These are phyloP conservation scores for Babylonia areolata DNA, from an alignment of 1,140 invertebrate species.

Conservation along the genomic window DNA sequence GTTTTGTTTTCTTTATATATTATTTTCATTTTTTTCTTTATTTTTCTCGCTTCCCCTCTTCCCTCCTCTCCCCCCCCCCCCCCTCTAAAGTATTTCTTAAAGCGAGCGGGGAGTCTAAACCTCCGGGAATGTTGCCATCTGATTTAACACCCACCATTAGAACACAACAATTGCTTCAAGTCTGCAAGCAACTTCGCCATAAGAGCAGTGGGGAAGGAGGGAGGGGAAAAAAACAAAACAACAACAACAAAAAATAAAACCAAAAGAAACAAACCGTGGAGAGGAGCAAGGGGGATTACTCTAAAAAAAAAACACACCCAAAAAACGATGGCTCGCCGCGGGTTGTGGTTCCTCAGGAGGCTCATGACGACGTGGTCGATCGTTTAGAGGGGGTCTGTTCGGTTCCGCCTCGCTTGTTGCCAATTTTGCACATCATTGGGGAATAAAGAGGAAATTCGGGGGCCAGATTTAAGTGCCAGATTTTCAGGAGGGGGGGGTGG, in stretches of 20 bases:
- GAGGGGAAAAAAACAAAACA: neutral
- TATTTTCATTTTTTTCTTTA: no score
- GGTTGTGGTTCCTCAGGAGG: neutral
- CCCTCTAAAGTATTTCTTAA: neutral
- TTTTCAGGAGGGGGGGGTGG: neutral
- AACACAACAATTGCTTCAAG: neutral
- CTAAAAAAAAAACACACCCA: no score
- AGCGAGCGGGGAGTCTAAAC: neutral
- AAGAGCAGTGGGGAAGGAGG: neutral
- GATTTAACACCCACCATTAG: slow-evolving; percentile 13
- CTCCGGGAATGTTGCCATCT: slow-evolving; percentile 17
- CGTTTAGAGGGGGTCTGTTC: slow-evolving; percentile 4
- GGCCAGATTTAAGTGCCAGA: slow-evolving; percentile 18
- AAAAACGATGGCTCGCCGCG: neutral
- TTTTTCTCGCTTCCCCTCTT: neutral
- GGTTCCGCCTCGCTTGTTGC: neutral
- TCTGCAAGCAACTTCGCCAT: neutral
- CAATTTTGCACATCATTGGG: slow-evolving; percentile 23
- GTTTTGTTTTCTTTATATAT: no score
- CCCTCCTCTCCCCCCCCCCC: neutral
- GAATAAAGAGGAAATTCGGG: slow-evolving; percentile 26
- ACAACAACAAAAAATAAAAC: neutral
- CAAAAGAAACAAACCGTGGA: neutral
- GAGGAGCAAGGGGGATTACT: slow-evolving; percentile 3
- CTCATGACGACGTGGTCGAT: neutral